Evolutionary conservation across 2,888 invertebrate genomes (phyloP), one percentile per base, ranked within the genome.

Genomic region (Temnothorax unifasciatus): DNA sequence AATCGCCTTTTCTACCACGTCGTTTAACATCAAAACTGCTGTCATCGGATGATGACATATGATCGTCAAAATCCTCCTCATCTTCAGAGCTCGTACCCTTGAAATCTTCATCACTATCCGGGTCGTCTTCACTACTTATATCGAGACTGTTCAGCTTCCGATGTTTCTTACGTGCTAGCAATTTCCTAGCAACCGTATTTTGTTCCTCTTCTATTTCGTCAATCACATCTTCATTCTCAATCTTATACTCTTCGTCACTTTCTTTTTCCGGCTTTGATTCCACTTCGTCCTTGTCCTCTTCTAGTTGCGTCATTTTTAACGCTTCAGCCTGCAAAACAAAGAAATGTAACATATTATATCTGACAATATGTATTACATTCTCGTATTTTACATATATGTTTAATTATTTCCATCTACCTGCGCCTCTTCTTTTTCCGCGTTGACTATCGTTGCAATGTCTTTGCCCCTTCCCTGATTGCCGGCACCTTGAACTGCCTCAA

Each of bases 21-120:
- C 96, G 95, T 29, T 95, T 94, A 75, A 95, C 95, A 3, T 95
- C 93, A 63, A 95, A 92, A 18, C 95, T 95, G n/a, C 96, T 96
- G 38, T 96, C 96, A 13, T 96, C 96, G 41, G 96, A 96, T 0
- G 96, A 96, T 0, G 95, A 95, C n/a, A 95, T 93, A 52, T 95
- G 95, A 74, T 95, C 95, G 13, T 96, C 96, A 44, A 95, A 95
- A 77, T 96, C 96, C 41, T 97, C 96, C 68, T 97, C 96, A 0
- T 95, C 94, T 0, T 94, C 94, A 0, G 95, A 97, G 96, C 97
- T 97, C 0, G 97, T 76, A n/a, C 98, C 98, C 93, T 98, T 98
- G 93, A 99, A 99, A 95, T 99, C 99, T 94, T 99, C 99, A 92
- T 99, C 99, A 0, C 97, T 98, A 82, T 96, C 97, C 50, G 97